Conservation (phyloP, 64 coral and sea anemone genomes). For the Anthopleura sola region DNA sequence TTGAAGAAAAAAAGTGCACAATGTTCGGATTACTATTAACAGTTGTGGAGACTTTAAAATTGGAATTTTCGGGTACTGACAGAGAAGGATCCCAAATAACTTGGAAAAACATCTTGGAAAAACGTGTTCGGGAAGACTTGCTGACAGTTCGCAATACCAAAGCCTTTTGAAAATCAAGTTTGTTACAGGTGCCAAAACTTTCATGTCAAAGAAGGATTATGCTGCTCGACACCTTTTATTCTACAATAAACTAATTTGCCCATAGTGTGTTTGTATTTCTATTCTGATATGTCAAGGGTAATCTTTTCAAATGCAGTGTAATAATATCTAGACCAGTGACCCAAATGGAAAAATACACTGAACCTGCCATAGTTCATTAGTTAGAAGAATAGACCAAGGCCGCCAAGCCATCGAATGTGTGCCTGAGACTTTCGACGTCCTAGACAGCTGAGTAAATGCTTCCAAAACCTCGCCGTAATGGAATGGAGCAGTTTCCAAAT, state of each 20-base stretch:
- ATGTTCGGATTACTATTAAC: neutral
- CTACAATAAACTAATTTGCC: conserved; percentile 3
- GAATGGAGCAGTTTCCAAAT: conserved; percentile 1
- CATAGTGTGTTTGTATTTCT: neutral
- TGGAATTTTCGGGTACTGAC: neutral
- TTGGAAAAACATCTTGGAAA: neutral
- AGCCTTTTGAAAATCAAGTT: neutral
- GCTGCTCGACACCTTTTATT: neutral
- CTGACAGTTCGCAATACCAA: neutral
- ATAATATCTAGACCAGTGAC: neutral
- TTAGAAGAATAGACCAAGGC: neutral
- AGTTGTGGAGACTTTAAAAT: neutral
- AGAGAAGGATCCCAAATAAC: neutral
- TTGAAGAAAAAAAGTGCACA: neutral
- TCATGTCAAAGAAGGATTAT: neutral
- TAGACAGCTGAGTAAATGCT: neutral
- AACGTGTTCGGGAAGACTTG: neutral
- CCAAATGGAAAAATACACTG: neutral
- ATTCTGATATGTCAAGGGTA: neutral
- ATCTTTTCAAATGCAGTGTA: conserved; percentile 16
- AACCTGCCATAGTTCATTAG: neutral
- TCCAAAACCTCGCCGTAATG: neutral
- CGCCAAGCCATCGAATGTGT: neutral
- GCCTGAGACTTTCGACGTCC: neutral
- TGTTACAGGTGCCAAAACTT: neutral